These are phyloP conservation scores for Indicator indicator DNA, from an alignment of 2,113 vertebrate genomes.

Conservation along the genomic window DNA sequence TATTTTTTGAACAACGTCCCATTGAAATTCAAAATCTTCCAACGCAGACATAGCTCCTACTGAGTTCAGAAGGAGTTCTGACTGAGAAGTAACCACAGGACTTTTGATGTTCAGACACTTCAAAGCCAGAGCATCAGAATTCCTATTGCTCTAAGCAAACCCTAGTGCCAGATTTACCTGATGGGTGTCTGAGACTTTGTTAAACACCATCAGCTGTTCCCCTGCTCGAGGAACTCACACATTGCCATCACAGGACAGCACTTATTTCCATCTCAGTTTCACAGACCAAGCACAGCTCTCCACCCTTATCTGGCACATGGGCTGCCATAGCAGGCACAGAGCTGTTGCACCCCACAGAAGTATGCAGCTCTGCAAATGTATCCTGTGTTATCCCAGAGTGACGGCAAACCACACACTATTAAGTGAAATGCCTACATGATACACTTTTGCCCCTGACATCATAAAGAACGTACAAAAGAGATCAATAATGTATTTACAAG, in stretches of 20 bases:
- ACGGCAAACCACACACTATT: neutral
- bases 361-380: neutral
- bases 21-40: neutral
- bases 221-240: neutral
- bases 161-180: neutral
- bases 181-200: neutral
- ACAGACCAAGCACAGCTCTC: neutral
- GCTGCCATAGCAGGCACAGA: neutral
- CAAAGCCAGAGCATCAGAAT: neutral
- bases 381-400: neutral
- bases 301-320: rapidly evolving
- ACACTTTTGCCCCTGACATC: neutral
- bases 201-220: neutral
- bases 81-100: neutral
- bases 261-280: neutral
- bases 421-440: neutral
- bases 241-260: neutral
- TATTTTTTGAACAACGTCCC: neutral
- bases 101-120: neutral
- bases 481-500: neutral
- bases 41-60: neutral
- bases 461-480: neutral
- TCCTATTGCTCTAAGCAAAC: neutral
- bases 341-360: neutral
- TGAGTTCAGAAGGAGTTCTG: neutral